Conservation (phyloP, 92 coral and sea anemone species). For the Plumapathes pennacea region DNA sequence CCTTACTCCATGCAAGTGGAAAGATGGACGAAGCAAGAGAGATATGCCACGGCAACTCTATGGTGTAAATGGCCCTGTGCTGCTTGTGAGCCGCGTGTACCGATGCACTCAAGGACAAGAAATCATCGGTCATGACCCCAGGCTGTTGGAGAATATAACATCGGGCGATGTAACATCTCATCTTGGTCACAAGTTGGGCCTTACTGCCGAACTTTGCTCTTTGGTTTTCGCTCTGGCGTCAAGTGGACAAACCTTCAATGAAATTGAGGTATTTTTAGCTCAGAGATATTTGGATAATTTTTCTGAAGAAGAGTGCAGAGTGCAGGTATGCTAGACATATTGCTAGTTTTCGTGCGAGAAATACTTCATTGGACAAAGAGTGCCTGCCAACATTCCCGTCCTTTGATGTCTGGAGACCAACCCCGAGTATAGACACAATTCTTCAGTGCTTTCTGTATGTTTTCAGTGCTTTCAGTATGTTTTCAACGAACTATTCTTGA, state of each 20-base stretch:
- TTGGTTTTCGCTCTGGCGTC: constrained; percentile 24
- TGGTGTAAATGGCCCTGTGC: constrained; percentile 17
- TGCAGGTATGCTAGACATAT: constrained; percentile 14
- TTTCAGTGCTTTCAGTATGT: no score
- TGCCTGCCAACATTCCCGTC: constrained; percentile 15
- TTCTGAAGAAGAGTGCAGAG: constrained; percentile 13
- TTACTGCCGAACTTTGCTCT: constrained; percentile 18
- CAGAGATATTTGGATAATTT: constrained; percentile 25
- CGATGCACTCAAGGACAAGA: constrained; percentile 27
- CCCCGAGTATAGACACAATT: constrained; percentile 11
- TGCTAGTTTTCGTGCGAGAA: constrained; percentile 1
- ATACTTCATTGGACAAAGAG: background rate
- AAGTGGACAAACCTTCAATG: constrained; percentile 12
- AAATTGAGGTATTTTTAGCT: constrained; percentile 28
- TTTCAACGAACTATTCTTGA: constrained; percentile 8
- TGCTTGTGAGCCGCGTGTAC: constrained; percentile 24
- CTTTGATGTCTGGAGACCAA: constrained; percentile 29
- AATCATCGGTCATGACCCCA: constrained; percentile 20
- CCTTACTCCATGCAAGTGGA: constrained; percentile 17
- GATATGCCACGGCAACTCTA: constrained; percentile 22
- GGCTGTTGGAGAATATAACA: constrained; percentile 5
- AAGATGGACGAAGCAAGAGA: constrained; percentile 20
- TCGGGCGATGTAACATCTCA: constrained; percentile 12
- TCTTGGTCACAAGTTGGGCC: constrained; percentile 11
- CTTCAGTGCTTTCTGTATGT: constrained; percentile 18